These are phyloP conservation scores for Leptopterna dolabrata DNA, from an alignment of 2,888 invertebrate species.

Conservation along the genomic window DNA sequence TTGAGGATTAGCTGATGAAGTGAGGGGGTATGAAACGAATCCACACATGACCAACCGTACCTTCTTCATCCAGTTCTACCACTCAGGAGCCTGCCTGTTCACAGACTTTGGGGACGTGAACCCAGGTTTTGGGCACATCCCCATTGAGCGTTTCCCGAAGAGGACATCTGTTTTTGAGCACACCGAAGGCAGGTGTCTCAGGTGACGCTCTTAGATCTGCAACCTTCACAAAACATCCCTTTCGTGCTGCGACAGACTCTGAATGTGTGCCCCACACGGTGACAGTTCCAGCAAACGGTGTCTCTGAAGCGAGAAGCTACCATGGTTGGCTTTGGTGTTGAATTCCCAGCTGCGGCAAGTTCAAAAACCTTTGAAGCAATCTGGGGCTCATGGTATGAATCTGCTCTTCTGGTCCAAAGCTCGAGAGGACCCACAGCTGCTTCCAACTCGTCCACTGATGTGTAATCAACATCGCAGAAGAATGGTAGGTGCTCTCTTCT, in stretches of 20 bases:
- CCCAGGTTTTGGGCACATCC: neutral
- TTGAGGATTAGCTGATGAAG: neutral
- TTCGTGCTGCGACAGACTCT: slow-evolving; percentile 8
- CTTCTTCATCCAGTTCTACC: neutral
- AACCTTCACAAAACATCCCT: slow-evolving; percentile 17
- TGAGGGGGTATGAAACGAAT: neutral
- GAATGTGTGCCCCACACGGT: slow-evolving; percentile 24
- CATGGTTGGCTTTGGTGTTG: too few species aligned
- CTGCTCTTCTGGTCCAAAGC: neutral
- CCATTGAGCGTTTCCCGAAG: slow-evolving; percentile 43
- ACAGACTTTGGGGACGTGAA: neutral
- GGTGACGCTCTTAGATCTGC: slow-evolving; percentile 1
- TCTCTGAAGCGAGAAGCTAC: too few species aligned
- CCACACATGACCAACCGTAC: neutral
- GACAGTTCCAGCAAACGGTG: slow-evolving; percentile 56
- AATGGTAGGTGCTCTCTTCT: neutral
- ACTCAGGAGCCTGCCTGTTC: neutral
- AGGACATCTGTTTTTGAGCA: too few species aligned
- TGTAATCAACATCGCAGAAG: neutral
- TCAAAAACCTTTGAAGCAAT: neutral
- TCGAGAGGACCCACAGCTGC: neutral
- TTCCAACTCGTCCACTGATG: neutral
- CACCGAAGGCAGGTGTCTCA: neutral
- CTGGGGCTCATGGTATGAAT: neutral
- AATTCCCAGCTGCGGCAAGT: too few species aligned